A percentile compares a stretch with the other conserved stretches of the same genome.
Evolutionary conservation across 2,113 vertebrate species (phyloP).

Genomic region (Haemorhous mexicanus): DNA sequence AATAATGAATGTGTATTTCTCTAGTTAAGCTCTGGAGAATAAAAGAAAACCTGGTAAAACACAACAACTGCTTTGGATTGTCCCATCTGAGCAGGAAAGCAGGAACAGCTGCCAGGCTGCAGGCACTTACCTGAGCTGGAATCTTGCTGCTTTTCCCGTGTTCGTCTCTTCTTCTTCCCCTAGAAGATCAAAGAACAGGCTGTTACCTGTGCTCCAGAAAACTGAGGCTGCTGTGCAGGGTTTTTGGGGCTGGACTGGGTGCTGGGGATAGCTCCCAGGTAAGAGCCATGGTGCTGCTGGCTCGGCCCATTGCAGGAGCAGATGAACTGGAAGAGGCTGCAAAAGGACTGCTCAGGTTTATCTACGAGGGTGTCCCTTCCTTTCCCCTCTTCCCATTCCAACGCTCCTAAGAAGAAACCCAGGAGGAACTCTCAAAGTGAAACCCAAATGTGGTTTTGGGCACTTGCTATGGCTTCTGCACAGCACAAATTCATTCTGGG

Average conservation of each 20-base stretch:
- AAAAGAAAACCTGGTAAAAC: neutral
- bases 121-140: conserved; percentile 85
- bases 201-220: neutral
- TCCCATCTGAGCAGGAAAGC: neutral
- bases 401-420: neutral
- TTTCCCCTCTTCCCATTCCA: neutral
- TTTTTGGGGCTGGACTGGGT: neutral
- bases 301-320: neutral
- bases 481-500: neutral
- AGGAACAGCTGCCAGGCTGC: neutral
- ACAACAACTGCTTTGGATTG: neutral
- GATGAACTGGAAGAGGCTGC: neutral
- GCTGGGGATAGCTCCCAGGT: neutral
- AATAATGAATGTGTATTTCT: neutral
- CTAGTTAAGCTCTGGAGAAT: neutral
- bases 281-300: rapidly evolving
- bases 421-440: neutral
- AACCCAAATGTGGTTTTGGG: rapidly evolving
- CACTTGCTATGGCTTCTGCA: neutral
- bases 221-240: rapidly evolving
- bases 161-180: conserved; percentile 98
- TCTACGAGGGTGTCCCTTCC: rapidly evolving
- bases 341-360: neutral
- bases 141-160: conserved; percentile 96
- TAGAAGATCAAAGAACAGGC: conserved; percentile 48